Conservation (phyloP, 2,113 vertebrate species). For the Laterallus jamaicensis region DNA sequence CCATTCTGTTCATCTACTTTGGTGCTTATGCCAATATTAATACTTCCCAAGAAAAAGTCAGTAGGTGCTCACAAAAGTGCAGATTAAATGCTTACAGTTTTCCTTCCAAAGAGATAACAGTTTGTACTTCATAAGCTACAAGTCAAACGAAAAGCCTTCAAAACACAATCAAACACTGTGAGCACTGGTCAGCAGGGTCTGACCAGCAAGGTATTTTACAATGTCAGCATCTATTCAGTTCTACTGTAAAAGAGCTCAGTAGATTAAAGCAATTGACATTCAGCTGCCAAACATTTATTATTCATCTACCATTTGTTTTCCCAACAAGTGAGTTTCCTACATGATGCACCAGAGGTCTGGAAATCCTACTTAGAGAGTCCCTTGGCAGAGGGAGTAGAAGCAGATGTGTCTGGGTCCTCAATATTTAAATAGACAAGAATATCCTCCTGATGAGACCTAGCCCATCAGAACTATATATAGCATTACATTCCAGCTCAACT, state of each 20-base stretch:
- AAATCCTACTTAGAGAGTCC: conserved; percentile 24
- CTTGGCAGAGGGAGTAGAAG: conserved; percentile 14
- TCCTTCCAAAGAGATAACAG: neutral
- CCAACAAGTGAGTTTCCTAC: conserved; percentile 10
- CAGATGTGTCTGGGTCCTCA: conserved; percentile 21
- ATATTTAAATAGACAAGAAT: conserved; percentile 21
- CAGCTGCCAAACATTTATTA: neutral
- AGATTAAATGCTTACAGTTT: neutral
- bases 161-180: neutral
- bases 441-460: conserved; percentile 22
- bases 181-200: neutral
- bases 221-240: neutral
- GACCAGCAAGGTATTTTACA: neutral
- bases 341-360: conserved; percentile 24
- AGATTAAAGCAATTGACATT: neutral
- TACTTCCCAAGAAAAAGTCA: neutral
- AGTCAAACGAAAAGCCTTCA: neutral
- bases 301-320: conserved; percentile 15
- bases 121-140: neutral
- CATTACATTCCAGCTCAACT: neutral
- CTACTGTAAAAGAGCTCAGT: neutral
- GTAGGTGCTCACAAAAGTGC: neutral
- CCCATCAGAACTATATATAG: neutral
- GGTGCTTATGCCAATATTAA: neutral
- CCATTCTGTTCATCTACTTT: neutral